phyloP scores from a whole-genome alignment of 2,113 vertebrate species.

The Carassius auratus region DNA sequence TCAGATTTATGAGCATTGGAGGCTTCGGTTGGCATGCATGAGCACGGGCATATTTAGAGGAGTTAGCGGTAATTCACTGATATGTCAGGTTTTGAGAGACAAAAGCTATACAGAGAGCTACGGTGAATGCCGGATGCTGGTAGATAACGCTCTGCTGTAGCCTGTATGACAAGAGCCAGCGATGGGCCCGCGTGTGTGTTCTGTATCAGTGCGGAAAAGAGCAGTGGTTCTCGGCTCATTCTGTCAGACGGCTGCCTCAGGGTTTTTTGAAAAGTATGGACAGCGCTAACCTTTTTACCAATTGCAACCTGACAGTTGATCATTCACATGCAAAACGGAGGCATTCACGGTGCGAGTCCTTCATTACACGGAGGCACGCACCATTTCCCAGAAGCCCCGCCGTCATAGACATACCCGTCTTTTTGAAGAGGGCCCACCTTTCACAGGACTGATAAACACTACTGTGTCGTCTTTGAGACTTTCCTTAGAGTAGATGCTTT shows the following conservation, averaged over 20 bases:
- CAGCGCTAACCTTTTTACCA: conserved; percentile 55
- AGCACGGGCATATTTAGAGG: conserved; percentile 47
- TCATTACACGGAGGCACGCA: conserved; percentile 48
- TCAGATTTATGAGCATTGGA: conserved; percentile 59
- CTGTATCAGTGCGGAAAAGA: conserved; percentile 36
- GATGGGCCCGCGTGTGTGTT: conserved; percentile 3
- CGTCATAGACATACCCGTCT: conserved; percentile 1
- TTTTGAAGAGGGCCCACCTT: conserved; percentile 36
- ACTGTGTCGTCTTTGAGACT: conserved; percentile 9
- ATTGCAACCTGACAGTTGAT: conserved; percentile 52
- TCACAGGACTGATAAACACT: conserved; percentile 14
- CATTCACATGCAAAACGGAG: conserved; percentile 61
- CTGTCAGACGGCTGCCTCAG: conserved; percentile 26
- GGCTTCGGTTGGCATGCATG: conserved; percentile 55
- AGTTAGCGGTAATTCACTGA: conserved; percentile 51
- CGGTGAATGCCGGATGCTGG: conserved; percentile 33
- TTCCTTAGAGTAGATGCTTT: background rate
- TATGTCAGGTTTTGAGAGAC: conserved; percentile 47
- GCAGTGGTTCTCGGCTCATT: conserved; percentile 38
- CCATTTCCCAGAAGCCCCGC: conserved; percentile 12
- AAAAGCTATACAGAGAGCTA: conserved; percentile 43
- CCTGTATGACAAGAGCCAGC: conserved; percentile 32
- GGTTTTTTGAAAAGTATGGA: conserved; percentile 51
- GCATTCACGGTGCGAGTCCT: conserved; percentile 50
- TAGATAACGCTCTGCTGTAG: conserved; percentile 46